Evolutionary conservation across 2,888 invertebrate genomes (phyloP).

Genomic region (Cerastis leucographa): DNA sequence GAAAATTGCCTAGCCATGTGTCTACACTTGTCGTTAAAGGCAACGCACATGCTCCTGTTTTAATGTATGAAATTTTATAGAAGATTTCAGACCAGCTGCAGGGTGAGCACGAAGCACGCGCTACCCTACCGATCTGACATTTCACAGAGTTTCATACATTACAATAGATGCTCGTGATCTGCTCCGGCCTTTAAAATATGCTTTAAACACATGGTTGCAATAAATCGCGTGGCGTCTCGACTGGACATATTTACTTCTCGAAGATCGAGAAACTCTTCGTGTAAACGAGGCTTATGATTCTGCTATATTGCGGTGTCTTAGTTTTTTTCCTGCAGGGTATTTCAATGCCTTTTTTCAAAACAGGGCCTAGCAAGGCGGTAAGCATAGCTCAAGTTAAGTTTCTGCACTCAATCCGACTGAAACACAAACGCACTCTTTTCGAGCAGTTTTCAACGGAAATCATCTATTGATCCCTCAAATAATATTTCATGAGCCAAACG

Average conservation of each 20-base stretch:
- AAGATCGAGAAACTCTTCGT: neutral
- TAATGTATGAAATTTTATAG: neutral
- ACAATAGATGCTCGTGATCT: neutral
- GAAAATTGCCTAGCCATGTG: neutral
- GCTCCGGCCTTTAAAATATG: neutral
- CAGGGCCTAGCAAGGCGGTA: neutral
- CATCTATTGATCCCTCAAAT: neutral
- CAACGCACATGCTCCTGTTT: neutral
- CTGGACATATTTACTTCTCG: neutral
- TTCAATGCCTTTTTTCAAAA: neutral
- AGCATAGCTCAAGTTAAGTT: no score
- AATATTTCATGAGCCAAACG: neutral
- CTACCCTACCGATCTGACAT: neutral
- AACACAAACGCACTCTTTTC: neutral
- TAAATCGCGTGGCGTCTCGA: neutral
- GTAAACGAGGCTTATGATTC: constrained; percentile 5
- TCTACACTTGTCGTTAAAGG: neutral
- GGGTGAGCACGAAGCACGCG: neutral
- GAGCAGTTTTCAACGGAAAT: neutral
- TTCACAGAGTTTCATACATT: neutral
- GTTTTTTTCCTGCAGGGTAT: constrained; percentile 3
- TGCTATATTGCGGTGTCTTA: constrained; percentile 7
- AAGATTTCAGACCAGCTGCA: neutral
- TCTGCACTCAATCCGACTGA: no score
- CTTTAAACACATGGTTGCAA: neutral